phyloP scores from a whole-genome alignment of 2,113 vertebrate genomes.

The Pampusana beccarii region DNA sequence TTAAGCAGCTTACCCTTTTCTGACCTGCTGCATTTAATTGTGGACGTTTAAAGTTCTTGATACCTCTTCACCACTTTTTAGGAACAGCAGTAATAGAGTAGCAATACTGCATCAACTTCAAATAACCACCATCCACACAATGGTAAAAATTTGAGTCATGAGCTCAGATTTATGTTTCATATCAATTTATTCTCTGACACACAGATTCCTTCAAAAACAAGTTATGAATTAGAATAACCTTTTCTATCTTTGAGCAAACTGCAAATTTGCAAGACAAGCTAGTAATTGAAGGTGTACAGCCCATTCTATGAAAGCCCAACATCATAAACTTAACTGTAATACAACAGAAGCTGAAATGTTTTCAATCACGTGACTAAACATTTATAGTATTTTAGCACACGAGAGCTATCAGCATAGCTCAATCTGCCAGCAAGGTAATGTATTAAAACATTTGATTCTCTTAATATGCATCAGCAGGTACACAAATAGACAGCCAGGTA shows the following conservation, averaged over 20 bases:
- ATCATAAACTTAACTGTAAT: neutral
- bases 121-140: neutral
- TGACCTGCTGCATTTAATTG: neutral
- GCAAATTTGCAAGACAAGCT: neutral
- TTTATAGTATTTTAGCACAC: neutral
- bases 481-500: neutral
- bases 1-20: neutral
- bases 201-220: neutral
- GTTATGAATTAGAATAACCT: neutral
- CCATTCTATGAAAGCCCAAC: neutral
- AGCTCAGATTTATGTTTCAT: neutral
- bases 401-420: neutral
- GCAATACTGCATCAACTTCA: neutral
- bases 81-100: neutral
- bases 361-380: neutral
- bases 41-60: neutral
- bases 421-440: neutral
- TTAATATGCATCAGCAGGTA: slow-evolving; percentile 10
- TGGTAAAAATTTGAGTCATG: neutral
- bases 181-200: neutral
- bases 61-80: neutral
- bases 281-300: neutral
- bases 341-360: neutral
- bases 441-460: neutral
- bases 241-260: neutral